Evolutionary conservation across 2,113 vertebrate genomes (phyloP).

Genomic region (Apteryx mantelli): DNA sequence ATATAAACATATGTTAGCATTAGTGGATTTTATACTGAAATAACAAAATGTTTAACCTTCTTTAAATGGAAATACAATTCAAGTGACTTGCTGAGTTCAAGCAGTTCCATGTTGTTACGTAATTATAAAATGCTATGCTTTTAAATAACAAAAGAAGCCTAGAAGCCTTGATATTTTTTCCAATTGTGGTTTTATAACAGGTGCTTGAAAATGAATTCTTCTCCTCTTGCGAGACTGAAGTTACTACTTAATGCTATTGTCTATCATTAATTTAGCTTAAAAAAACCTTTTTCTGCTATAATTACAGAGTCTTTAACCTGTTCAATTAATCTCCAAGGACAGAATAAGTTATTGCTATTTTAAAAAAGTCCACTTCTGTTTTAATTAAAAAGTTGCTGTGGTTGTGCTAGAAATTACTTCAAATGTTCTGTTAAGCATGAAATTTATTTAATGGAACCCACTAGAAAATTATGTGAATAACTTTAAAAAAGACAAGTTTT

Average conservation of each 20-base stretch:
- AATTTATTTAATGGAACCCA: slow-evolving; percentile 35
- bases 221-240: background rate
- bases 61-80: background rate
- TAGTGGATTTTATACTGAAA: background rate
- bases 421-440: slow-evolving; percentile 36
- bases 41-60: background rate
- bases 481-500: background rate
- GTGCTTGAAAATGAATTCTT: background rate
- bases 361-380: background rate
- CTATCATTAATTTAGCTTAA: background rate
- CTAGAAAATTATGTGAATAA: background rate
- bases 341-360: slow-evolving; percentile 29
- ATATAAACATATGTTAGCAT: background rate
- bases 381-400: slow-evolving; percentile 56
- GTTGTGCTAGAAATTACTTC: slow-evolving; percentile 30
- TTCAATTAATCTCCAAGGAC: slow-evolving; percentile 51
- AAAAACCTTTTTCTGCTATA: background rate
- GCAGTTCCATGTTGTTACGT: background rate
- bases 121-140: background rate
- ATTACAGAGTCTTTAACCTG: slow-evolving; percentile 41
- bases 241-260: slow-evolving; percentile 7
- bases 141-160: background rate
- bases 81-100: background rate
- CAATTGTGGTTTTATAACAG: background rate
- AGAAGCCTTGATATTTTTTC: background rate